These are phyloP conservation scores for Glareola pratincola DNA, from an alignment of 2,113 vertebrate species.

Conservation along the genomic window DNA sequence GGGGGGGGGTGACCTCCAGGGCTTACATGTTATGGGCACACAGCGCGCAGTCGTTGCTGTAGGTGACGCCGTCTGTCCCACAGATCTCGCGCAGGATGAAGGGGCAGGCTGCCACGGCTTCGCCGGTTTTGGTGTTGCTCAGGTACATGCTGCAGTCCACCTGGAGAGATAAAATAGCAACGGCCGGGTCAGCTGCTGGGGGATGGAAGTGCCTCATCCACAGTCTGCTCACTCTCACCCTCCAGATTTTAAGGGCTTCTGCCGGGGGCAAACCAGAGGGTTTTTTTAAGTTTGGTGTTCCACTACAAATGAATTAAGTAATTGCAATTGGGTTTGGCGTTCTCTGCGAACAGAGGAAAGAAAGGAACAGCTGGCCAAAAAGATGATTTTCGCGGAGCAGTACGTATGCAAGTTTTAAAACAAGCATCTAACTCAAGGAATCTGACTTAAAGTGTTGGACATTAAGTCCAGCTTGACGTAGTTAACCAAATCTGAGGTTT, in stretches of 20 bases:
- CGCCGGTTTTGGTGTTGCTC: accelerated
- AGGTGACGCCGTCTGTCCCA: not conserved
- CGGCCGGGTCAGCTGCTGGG: not conserved
- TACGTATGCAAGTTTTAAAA: not conserved
- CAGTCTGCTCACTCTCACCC: not conserved
- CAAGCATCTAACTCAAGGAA: not conserved
- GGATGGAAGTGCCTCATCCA: not conserved
- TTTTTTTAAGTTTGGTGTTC: not conserved
- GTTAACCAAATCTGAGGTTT: not conserved
- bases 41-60: conserved; percentile 25
- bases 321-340: not conserved
- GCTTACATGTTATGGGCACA: conserved; percentile 56
- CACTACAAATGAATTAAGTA: not conserved
- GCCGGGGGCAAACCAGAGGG: not conserved
- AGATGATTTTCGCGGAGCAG: not conserved
- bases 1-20: not conserved
- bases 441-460: not conserved
- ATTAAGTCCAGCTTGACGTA: not conserved
- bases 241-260: not conserved
- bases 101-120: not conserved
- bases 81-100: conserved; percentile 8
- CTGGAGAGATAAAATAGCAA: not conserved
- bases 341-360: not conserved
- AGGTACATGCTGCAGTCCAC: not conserved
- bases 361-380: not conserved